phyloP scores from a whole-genome alignment of 1,140 invertebrate species.

The Dendrolimus punctatus region DNA sequence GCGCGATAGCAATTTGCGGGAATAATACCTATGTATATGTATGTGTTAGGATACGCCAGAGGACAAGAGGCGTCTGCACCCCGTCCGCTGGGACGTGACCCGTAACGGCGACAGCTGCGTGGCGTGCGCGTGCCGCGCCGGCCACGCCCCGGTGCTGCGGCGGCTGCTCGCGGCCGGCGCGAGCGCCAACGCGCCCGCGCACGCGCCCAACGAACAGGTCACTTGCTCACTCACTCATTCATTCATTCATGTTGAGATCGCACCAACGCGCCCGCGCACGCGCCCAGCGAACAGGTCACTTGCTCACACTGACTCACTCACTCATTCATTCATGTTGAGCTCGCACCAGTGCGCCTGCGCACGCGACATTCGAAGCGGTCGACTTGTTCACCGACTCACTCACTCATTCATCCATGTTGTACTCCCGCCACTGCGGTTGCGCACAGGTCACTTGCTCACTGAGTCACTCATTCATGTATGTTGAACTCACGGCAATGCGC shows the following conservation, averaged over 20 bases:
- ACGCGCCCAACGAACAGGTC: conserved; percentile 35
- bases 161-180: conserved; percentile 83
- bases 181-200: conserved; percentile 78
- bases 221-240: neutral
- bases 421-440: too few species aligned
- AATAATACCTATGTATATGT: too few species aligned
- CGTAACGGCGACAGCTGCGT: conserved; percentile 39
- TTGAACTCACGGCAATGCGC: too few species aligned
- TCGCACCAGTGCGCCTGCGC: conserved; percentile 77
- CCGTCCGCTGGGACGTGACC: conserved; percentile 23
- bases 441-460: too few species aligned
- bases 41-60: neutral
- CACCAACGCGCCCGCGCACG: too few species aligned
- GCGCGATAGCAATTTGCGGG: too few species aligned
- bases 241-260: neutral
- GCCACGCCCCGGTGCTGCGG: conserved; percentile 82
- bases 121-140: conserved; percentile 81
- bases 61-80: conserved; percentile 19
- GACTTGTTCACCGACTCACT: neutral
- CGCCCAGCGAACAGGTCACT: too few species aligned
- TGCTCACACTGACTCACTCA: too few species aligned
- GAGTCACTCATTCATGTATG: too few species aligned
- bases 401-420: too few species aligned
- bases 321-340: too few species aligned
- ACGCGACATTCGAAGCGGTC: conserved; percentile 35